These are phyloP conservation scores for Bathybates hornii DNA, from an alignment of 2,113 vertebrate genomes.

Conservation along the genomic window DNA sequence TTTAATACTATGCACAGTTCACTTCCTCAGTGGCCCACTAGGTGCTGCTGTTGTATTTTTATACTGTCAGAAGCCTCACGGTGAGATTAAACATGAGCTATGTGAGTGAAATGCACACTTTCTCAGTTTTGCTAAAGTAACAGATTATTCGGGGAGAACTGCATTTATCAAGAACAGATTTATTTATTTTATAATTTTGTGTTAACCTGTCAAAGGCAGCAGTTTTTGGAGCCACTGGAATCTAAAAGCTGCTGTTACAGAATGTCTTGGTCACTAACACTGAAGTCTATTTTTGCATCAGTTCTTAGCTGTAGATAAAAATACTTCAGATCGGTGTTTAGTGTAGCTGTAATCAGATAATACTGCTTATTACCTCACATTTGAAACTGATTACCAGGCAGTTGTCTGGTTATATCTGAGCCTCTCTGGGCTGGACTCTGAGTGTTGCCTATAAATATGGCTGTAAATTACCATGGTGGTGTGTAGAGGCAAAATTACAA, in stretches of 20 bases:
- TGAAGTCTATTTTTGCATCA: neutral
- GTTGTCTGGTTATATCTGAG: neutral
- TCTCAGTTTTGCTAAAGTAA: neutral
- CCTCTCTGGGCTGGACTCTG: neutral
- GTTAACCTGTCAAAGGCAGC: neutral
- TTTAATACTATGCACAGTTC: neutral
- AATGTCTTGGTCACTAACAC: neutral
- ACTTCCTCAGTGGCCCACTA: neutral
- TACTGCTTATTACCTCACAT: neutral
- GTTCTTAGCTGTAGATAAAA: neutral
- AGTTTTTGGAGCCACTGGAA: neutral
- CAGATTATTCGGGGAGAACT: fast-evolving
- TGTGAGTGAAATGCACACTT: neutral
- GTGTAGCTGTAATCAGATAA: neutral
- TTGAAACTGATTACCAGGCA: neutral
- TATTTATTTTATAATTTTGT: neutral
- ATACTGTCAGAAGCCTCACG: neutral
- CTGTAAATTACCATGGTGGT: neutral
- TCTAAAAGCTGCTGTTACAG: neutral
- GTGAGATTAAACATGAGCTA: neutral
- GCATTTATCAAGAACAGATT: neutral
- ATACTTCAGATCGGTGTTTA: fast-evolving
- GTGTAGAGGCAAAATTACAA: neutral
- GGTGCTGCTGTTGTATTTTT: neutral
- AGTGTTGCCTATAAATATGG: neutral